Percentiles rank a stretch among this genome's conserved stretches.
phyloP scores from a whole-genome alignment of 2,888 invertebrate genomes.

The Caenorhabditis doughertyi region DNA sequence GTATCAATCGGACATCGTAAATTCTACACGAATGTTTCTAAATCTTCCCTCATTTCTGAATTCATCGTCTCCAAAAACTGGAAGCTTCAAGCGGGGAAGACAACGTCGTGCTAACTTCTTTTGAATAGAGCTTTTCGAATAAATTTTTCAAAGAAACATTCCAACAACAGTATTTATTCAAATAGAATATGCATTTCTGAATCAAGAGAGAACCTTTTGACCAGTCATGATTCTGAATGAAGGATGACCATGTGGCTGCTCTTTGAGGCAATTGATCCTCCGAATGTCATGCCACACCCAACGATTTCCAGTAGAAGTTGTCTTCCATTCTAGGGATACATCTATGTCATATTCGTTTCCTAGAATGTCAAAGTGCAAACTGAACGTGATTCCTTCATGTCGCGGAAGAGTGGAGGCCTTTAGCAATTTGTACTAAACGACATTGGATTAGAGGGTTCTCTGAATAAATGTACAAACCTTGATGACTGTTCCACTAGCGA shows the following conservation, averaged over 20 bases:
- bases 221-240: background rate
- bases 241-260: background rate
- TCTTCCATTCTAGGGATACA: background rate
- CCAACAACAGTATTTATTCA: background rate
- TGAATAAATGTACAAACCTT: background rate
- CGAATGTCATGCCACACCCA: constrained; percentile 17
- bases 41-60: background rate
- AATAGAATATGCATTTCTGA: background rate
- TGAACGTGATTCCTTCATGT: constrained; percentile 24
- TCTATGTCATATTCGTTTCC: constrained; percentile 14
- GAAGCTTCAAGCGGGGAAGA: constrained; percentile 17
- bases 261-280: too few species aligned
- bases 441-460: too few species aligned
- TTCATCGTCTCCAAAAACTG: constrained; percentile 20
- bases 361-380: constrained; percentile 2
- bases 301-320: background rate
- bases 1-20: background rate
- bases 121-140: background rate
- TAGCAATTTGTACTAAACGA: too few species aligned
- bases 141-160: too few species aligned
- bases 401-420: too few species aligned
- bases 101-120: background rate
- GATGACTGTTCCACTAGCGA: constrained; percentile 1
- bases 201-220: background rate
- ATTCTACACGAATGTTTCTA: background rate